These are phyloP conservation scores for Galerucella calmariensis DNA, from an alignment of 2,888 invertebrate species.

Conservation along the genomic window DNA sequence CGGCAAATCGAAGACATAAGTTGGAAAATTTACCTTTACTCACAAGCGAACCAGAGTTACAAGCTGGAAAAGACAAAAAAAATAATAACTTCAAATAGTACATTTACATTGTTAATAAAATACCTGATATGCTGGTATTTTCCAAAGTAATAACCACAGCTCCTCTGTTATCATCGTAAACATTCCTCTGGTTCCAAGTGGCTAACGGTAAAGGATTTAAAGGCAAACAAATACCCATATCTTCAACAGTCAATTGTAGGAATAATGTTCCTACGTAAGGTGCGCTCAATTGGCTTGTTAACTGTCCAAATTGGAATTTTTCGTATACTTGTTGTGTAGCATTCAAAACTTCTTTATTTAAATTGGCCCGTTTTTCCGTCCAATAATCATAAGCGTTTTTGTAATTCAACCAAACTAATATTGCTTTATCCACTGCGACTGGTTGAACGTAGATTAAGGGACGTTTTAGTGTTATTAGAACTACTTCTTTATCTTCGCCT, in stretches of 20 bases:
- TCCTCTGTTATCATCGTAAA: slow-evolving; percentile 84
- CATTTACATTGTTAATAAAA: too few relatives aligned
- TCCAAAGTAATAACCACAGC: slow-evolving; percentile 97
- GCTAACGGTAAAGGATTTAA: slow-evolving; percentile 81
- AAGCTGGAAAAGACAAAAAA: slow-evolving; percentile 71
- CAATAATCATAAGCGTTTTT: slow-evolving; percentile 99
- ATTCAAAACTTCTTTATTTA: slow-evolving; percentile 87
- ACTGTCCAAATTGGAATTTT: slow-evolving; percentile 82
- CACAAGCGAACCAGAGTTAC: slow-evolving; percentile 94
- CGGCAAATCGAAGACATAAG: slow-evolving; percentile 93
- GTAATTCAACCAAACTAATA: slow-evolving; percentile 98
- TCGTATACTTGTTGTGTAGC: slow-evolving; percentile 78
- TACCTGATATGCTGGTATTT: slow-evolving; percentile 87
- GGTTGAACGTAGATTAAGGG: slow-evolving; percentile 97
- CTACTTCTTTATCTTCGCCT: slow-evolving; percentile 83
- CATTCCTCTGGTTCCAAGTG: slow-evolving; percentile 74
- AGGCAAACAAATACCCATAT: slow-evolving; percentile 96
- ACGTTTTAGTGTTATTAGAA: slow-evolving; percentile 89
- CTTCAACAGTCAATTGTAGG: slow-evolving; percentile 93
- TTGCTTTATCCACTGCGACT: slow-evolving; percentile 96
- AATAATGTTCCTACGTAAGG: slow-evolving; percentile 90
- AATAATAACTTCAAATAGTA: too few relatives aligned
- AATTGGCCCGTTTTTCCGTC: slow-evolving; percentile 93
- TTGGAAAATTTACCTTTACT: slow-evolving; percentile 93
- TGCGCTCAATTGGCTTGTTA: slow-evolving; percentile 79